Evolutionary conservation across 2,797 vertebrate species (phyloP), one percentile per base, ranked within the genome.

Genomic region (Gastrophryne carolinensis): DNA sequence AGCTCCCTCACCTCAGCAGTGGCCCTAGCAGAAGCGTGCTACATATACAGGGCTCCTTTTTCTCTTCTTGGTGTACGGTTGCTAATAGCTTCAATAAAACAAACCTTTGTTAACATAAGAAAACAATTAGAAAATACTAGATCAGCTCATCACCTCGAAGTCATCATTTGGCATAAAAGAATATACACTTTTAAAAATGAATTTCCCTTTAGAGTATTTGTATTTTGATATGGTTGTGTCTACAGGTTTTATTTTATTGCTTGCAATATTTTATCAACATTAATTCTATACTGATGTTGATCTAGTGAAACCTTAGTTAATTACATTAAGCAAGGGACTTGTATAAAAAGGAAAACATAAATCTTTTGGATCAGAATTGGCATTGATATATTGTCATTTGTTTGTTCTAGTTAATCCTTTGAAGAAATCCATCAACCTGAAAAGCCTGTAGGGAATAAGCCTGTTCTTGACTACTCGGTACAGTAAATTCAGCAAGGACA

Each of bases 351-450:
- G 47, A 64, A 12, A 47, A 26, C 15, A 44, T 64, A 30, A 47
- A 47, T 64, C 26, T n/a, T 13, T 47, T n/a, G 19, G 21, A 41
- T 63, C 34, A 39, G 41, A 44, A 63, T 63, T 63, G 44, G 61
- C 61, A 37, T 23, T 63, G 61, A 63, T 63, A 47, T 41, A 47
- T 26, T 63, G 37, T 63, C 61, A 63, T 47, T 30, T 63, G 61
- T 47, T n/a, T 64, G 39, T 64, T 64, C 61, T 37, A 41, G 32
- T 44, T 44, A 44, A 44, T 44, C 60, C 41, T 24, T 44, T 63
- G 41, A 19, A 17, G 39, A 30, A 30, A 49, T 64, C 23, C 39
- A 64, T 64, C 61, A 64, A 26, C 9, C 3, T 64, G 61, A 64
- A 19, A 47, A 47, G n/a, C n/a, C 39, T 64, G 61, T 15, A 47